These are phyloP conservation scores for Xestia ashworthii DNA, from an alignment of 2,888 invertebrate species.

Conservation along the genomic window DNA sequence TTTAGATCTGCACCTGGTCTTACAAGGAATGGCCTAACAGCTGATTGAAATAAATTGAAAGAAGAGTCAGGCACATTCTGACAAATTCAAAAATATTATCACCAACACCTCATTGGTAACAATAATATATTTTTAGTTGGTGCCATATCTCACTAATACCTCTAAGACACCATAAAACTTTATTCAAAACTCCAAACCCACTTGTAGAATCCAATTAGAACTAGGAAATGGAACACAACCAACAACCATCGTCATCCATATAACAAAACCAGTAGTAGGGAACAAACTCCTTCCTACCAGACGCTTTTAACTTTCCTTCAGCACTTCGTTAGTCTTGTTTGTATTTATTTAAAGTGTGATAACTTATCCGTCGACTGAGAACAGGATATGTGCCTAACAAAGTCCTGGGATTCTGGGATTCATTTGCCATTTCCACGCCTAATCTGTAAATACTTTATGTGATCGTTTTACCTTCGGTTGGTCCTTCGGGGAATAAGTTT, in stretches of 20 bases:
- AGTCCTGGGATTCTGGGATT: conserved; percentile 75
- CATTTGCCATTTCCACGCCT: conserved; percentile 75
- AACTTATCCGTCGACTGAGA: conserved; percentile 85
- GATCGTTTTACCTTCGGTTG: conserved; percentile 51
- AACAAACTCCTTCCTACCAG: conserved; percentile 75
- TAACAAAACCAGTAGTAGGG: conserved; percentile 69
- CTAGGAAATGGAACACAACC: conserved; percentile 36
- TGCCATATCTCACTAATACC: not conserved
- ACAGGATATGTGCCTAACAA: conserved; percentile 82
- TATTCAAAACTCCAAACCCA: not conserved
- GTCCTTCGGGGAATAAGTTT: conserved; percentile 49
- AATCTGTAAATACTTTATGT: conserved; percentile 68
- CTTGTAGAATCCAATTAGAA: conserved; percentile 32
- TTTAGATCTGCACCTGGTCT: not conserved
- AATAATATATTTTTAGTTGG: not conserved
- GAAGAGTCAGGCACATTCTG: not conserved
- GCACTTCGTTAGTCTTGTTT: conserved; percentile 88
- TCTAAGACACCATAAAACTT: not conserved
- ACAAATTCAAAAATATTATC: not conserved
- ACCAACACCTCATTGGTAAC: not conserved
- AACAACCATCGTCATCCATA: not conserved
- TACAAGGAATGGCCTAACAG: not conserved
- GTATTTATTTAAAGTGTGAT: conserved; percentile 88
- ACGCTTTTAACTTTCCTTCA: conserved; percentile 88
- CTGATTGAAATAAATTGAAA: not conserved